Evolutionary conservation across 2,797 vertebrate species (phyloP), one percentile per base, ranked within the genome.

Genomic region (Chelonia mydas): DNA sequence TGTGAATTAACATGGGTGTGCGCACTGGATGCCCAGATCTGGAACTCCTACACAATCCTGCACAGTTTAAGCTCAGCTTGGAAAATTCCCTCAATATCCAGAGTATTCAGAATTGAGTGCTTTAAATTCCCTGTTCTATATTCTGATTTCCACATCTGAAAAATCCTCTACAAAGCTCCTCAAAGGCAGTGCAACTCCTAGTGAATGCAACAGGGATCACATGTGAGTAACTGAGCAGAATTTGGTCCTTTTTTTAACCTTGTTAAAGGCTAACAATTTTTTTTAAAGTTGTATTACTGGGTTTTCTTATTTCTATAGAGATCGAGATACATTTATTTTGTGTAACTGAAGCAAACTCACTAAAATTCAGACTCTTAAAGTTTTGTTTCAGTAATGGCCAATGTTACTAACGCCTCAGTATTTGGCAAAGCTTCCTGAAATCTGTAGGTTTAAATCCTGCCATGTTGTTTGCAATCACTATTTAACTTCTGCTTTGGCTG

Each of bases 401-500:
- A 31, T 83, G 7, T 76, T 65, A 21, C 59, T 84, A 74, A 21
- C 12, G 87, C 13, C 68, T 76, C 77, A 33, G 55, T 86, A 59
- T 84, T 53, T 83, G 57, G 68, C 11, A 83, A 77, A 79, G 47
- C 12, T 87, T 96, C 91, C 33, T 92, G 95, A 4, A n/a, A 76
- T 93, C 93, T 94, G 61, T 76, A 87, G 49, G 61, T 89, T 85
- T 37, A 8, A 81, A 91, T 90, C 49, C 84, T 95, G 41, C 28
- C 50, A 80, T 76, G 84, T 51, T 96, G n/a, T 91, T 96, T 97
- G 92, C 51, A 96, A 90, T 92, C 89, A 88, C 74, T 28, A 2
- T 72, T 72, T 80, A 96, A 86, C 87, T 92, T 97, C 93, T 90
- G 13, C 88, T 93, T 88, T 85, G 79, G 84, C 65, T 59, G 6